phyloP scores from a whole-genome alignment of 30 jellyfish, hydroid and myxozoan genomes.

The Aurelia coerulea region DNA sequence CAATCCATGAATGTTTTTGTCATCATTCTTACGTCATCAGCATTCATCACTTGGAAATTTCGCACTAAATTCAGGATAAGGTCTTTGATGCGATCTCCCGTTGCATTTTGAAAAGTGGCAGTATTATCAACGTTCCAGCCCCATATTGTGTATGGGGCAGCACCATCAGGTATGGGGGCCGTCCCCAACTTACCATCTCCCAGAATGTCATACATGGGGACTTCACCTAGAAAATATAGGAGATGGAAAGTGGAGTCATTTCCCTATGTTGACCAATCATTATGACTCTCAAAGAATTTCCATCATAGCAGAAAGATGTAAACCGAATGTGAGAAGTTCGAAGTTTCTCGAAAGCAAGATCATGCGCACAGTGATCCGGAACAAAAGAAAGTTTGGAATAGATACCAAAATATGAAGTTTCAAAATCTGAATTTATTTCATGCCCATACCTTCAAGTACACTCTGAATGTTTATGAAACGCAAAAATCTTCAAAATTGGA shows the following conservation, averaged over 20 bases:
- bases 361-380: too few relatives aligned
- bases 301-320: too few relatives aligned
- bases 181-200: slow-evolving; percentile 17
- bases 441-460: too few relatives aligned
- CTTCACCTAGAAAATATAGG: slow-evolving; percentile 13
- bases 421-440: too few relatives aligned
- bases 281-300: too few relatives aligned
- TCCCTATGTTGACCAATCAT: too few relatives aligned
- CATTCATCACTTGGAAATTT: slow-evolving; percentile 32
- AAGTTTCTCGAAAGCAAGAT: too few relatives aligned
- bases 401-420: too few relatives aligned
- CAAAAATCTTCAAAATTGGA: too few relatives aligned
- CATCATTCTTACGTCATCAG: slow-evolving; percentile 18
- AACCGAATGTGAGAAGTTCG: too few relatives aligned
- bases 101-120: slow-evolving; percentile 27
- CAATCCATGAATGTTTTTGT: slow-evolving; percentile 15
- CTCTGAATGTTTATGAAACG: too few relatives aligned
- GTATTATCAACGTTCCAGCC: slow-evolving; percentile 36
- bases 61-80: slow-evolving; percentile 17
- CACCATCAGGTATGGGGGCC: slow-evolving; percentile 20
- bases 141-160: slow-evolving; percentile 41
- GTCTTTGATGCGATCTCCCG: slow-evolving; percentile 37
- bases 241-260: not conserved
- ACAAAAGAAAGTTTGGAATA: too few relatives aligned
- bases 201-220: slow-evolving; percentile 15